Percentiles rank a stretch among this genome's conserved stretches.
phyloP scores from a whole-genome alignment of 1,140 invertebrate species.

The Cepaea nemoralis region DNA sequence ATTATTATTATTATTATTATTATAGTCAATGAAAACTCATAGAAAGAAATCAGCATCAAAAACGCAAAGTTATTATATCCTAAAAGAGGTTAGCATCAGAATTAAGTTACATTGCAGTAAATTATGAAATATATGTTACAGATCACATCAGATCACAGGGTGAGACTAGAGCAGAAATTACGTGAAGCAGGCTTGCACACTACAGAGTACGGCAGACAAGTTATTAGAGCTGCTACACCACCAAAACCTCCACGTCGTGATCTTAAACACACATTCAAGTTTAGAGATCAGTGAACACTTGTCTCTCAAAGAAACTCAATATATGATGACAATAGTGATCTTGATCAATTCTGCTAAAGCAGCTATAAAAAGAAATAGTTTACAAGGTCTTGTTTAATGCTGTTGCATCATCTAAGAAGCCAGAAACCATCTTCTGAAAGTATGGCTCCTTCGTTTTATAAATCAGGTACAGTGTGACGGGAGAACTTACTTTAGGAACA shows the following conservation, averaged over 20 bases:
- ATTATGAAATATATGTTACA: too few relatives aligned
- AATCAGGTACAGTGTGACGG: too few relatives aligned
- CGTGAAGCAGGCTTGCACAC: slow-evolving; percentile 66
- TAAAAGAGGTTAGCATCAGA: too few relatives aligned
- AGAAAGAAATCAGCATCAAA: too few relatives aligned
- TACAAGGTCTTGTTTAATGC: not conserved
- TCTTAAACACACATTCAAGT: slow-evolving; percentile 59
- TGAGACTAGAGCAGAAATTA: slow-evolving; percentile 63
- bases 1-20: too few relatives aligned
- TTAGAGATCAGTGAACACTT: slow-evolving; percentile 50
- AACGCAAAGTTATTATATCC: too few relatives aligned
- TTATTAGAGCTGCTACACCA: slow-evolving; percentile 59
- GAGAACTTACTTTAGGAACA: too few relatives aligned
- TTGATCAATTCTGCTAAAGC: not conserved
- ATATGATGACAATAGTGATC: not conserved
- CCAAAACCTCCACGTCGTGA: slow-evolving; percentile 63
- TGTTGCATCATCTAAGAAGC: too few relatives aligned
- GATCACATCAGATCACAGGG: slow-evolving; percentile 67
- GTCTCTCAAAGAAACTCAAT: not conserved
- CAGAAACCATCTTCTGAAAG: too few relatives aligned
- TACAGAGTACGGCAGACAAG: slow-evolving; percentile 63
- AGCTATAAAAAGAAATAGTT: not conserved
- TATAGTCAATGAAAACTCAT: too few relatives aligned
- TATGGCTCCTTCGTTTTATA: too few relatives aligned
- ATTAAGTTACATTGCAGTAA: too few relatives aligned